A percentile compares a stretch with the other conserved stretches of the same genome.
Evolutionary conservation across 2,113 vertebrate genomes (phyloP).

Genomic region (Uropsilus gracilis): DNA sequence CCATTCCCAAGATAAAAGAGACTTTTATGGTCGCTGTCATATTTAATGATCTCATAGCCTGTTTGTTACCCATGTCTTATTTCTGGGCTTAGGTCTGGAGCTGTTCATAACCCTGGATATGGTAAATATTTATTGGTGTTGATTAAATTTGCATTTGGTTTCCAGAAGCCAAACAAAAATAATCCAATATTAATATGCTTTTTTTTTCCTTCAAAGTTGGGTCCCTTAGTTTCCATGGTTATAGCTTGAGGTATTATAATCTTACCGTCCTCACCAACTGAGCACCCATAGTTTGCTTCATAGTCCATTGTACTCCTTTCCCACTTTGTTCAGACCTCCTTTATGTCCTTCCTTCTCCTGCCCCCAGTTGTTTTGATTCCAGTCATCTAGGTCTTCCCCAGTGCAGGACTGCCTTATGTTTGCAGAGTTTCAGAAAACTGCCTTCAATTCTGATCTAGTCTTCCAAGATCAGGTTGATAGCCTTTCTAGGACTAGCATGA

Average conservation of each 20-base stretch:
- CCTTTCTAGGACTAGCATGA: neutral
- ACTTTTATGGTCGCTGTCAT: neutral
- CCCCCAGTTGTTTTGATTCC: neutral
- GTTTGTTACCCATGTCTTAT: neutral
- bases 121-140: neutral
- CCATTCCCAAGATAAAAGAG: neutral
- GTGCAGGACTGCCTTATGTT: neutral
- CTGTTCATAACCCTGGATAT: neutral
- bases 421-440: neutral
- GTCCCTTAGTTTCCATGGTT: no score
- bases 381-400: neutral
- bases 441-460: neutral
- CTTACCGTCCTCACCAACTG: no score
- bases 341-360: no score
- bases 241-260: no score
- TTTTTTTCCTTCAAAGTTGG: no score
- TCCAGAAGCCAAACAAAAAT: neutral
- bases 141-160: conserved; percentile 23
- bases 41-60: neutral
- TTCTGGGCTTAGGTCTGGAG: neutral
- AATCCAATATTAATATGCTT: neutral
- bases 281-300: no score
- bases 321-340: no score
- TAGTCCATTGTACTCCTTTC: no score
- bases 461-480: neutral